phyloP scores from a whole-genome alignment of 2,797 vertebrate genomes.

The Falco berigora region DNA sequence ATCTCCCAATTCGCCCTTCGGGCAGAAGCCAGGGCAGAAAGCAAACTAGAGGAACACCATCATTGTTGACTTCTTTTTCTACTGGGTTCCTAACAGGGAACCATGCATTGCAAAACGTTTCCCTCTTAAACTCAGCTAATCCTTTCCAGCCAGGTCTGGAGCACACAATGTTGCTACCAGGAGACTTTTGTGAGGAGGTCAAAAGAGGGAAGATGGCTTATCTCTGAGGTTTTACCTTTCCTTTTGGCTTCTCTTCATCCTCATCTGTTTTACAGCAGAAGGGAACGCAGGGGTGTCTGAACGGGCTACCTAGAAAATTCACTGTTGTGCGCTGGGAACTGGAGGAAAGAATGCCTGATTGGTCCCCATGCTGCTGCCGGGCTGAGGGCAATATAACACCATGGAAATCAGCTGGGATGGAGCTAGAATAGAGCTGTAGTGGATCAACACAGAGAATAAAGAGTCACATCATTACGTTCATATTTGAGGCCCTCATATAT shows the following conservation, averaged over 20 bases:
- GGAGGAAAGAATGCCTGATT: neutral
- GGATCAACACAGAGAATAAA: neutral
- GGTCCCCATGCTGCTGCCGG: neutral
- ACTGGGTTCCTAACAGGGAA: neutral
- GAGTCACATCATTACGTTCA: neutral
- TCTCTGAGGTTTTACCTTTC: neutral
- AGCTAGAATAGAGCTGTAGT: neutral
- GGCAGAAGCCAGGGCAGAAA: neutral
- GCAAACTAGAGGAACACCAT: neutral
- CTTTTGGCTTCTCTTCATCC: neutral
- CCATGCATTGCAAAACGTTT: neutral
- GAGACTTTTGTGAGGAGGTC: neutral
- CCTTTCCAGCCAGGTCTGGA: neutral
- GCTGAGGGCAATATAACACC: neutral
- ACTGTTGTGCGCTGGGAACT: neutral
- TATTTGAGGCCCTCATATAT: neutral
- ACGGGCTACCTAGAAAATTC: neutral
- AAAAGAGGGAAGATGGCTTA: neutral
- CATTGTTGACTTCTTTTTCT: neutral
- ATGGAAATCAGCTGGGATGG: neutral
- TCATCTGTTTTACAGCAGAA: neutral
- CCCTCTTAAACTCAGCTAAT: neutral
- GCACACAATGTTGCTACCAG: neutral
- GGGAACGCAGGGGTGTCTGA: neutral
- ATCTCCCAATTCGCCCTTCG: neutral